These are phyloP conservation scores for Sceliomorpha sp. DNA, from an alignment of 2,888 invertebrate genomes.

Conservation along the genomic window DNA sequence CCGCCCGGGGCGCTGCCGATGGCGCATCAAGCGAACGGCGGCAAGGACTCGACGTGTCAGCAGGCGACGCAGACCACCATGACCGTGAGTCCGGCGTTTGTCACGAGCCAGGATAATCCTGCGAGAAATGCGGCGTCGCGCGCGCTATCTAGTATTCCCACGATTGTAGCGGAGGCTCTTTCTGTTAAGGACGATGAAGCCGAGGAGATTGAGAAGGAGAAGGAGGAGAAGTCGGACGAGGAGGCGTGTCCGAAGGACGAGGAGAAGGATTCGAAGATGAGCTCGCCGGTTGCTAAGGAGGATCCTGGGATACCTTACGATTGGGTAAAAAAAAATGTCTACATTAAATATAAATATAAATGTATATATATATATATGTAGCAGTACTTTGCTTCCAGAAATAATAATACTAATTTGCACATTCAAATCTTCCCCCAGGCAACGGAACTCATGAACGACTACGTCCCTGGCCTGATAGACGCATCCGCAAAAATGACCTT, in stretches of 20 bases:
- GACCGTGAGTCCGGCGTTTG: slow-evolving; percentile 7
- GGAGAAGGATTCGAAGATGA: slow-evolving; percentile 82
- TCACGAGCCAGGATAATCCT: slow-evolving; percentile 58
- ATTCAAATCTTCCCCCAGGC: too few relatives aligned
- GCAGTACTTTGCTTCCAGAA: too few relatives aligned
- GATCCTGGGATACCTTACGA: slow-evolving; percentile 93
- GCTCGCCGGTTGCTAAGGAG: slow-evolving; percentile 82
- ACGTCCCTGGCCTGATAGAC: slow-evolving; percentile 92
- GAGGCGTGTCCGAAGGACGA: slow-evolving; percentile 81
- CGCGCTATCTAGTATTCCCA: too few relatives aligned
- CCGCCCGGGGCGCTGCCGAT: background rate
- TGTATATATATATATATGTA: too few relatives aligned
- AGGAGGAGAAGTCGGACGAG: slow-evolving; percentile 81
- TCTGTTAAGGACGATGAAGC: slow-evolving; percentile 81
- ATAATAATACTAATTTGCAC: too few relatives aligned
- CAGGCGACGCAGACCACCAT: slow-evolving; percentile 40
- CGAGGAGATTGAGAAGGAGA: slow-evolving; percentile 83
- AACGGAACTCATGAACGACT: slow-evolving; percentile 89
- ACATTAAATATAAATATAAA: too few relatives aligned
- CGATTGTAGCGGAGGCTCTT: too few relatives aligned
- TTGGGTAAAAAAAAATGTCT: slow-evolving; percentile 88
- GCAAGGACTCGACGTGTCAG: slow-evolving; percentile 11
- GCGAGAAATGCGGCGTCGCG: slow-evolving; percentile 43
- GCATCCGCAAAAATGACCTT: slow-evolving; percentile 98
- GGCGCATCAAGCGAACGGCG: too few relatives aligned